Base-by-base conservation (phyloP, 2,888 invertebrate genomes). In the Machimus rusticus region DNA sequence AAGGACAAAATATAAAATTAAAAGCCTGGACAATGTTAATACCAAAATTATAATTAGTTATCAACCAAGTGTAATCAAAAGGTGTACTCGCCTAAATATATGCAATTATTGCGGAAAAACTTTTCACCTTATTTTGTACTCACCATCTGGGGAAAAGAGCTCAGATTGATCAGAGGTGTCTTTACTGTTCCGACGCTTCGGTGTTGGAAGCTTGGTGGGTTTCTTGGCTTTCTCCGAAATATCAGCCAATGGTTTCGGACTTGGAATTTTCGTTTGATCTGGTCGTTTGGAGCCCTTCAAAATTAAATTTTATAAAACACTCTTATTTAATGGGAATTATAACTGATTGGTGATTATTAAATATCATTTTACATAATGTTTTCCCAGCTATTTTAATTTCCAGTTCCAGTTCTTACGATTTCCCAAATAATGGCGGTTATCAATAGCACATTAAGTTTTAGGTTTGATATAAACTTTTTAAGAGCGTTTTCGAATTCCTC, bases 251-350 rank as follows among this genome's bases (percentile, higher is more conserved):
- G 92, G 92, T 87, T 91, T 91, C 1, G 92, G 92, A 86, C 92
- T 92, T 31, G 92, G 92, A 87, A 92, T 92, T 89, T 92, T 92
- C 0, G 91, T 90, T 43, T 90, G 90, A 88, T 92, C 92, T 37
- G 88, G 84, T 88, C 91, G 91, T 89, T 91, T 92, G 14, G 90
- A 90, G 81, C 90, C 90, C 92, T 92, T 85, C 39, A 14, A 89
- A n/a, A 46, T 86, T 77, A 46, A 85, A 31, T 31, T 74, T 5
- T 28, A 16, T 74, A 74, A 74, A 23, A 16, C 19, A 46, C 4
- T 39, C 1, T 2, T 39, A 12, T 12, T 9, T 39, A 2, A 39
- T 39, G 12, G 2, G 37, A 8, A 37, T 37, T 8, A 37, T 37
- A 1, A 31, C 6, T 39, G 12, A 39, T 4, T 39, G 39, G 39